These are phyloP conservation scores for Recurvirostra avosetta DNA, from an alignment of 2,113 vertebrate genomes.

Conservation along the genomic window DNA sequence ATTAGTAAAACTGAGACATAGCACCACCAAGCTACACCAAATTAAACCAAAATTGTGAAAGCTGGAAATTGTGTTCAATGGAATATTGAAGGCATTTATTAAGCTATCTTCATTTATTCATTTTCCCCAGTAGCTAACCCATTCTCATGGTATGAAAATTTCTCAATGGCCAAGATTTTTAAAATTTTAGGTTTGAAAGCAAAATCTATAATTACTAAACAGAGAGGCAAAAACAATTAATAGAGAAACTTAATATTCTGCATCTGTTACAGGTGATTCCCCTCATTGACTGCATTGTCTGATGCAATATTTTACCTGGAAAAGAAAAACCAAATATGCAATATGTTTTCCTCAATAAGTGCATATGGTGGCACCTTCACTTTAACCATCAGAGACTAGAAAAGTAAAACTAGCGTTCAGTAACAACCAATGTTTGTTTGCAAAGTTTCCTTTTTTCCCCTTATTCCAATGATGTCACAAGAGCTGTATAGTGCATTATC, in stretches of 20 bases:
- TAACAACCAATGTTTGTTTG: neutral
- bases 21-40: neutral
- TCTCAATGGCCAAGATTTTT: neutral
- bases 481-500: neutral
- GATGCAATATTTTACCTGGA: neutral
- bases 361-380: neutral
- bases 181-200: neutral
- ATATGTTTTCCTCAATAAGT: neutral
- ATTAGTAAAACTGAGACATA: neutral
- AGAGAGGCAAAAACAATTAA: neutral
- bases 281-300: neutral
- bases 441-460: neutral
- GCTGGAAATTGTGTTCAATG: neutral
- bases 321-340: neutral
- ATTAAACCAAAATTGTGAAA: neutral
- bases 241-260: neutral
- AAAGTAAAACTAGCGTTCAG: neutral
- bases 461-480: neutral
- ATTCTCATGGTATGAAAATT: neutral
- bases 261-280: neutral
- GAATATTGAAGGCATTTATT: neutral
- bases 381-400: neutral
- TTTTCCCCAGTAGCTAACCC: neutral
- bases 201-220: neutral
- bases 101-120: neutral